phyloP scores from a whole-genome alignment of 2,888 invertebrate genomes.

The Apantesis nais region DNA sequence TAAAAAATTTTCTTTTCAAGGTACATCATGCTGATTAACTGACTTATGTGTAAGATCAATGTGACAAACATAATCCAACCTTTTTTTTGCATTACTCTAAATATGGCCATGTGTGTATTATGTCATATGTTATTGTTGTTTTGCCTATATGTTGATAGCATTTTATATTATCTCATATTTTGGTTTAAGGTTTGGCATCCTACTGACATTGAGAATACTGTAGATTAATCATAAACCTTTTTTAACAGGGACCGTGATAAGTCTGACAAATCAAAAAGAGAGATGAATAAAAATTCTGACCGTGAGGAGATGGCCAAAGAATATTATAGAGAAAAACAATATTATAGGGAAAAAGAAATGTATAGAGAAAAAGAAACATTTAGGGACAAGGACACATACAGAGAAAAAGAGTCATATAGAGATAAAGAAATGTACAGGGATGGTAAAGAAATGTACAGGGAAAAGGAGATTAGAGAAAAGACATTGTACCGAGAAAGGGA shows the following conservation, averaged over 20 bases:
- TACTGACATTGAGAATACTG: conserved; percentile 62
- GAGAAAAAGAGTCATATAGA: conserved; percentile 64
- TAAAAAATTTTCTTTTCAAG: not conserved
- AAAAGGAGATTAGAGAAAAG: conserved; percentile 70
- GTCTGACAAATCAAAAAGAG: conserved; percentile 75
- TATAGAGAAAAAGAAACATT: conserved; percentile 67
- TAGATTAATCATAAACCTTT: conserved; percentile 66
- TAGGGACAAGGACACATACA: conserved; percentile 68
- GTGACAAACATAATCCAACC: not conserved
- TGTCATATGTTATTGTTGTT: not conserved
- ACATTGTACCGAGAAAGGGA: conserved; percentile 73
- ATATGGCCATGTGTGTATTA: not conserved
- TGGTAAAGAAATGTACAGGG: conserved; percentile 58
- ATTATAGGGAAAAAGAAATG: conserved; percentile 68
- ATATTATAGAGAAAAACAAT: conserved; percentile 80
- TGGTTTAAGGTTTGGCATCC: conserved; percentile 66
- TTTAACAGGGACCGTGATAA: conserved; percentile 80
- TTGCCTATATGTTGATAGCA: conserved; percentile 15
- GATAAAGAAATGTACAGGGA: conserved; percentile 65
- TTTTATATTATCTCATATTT: conserved; percentile 53
- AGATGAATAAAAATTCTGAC: conserved; percentile 69
- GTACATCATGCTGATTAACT: no score
- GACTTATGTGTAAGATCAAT: not conserved
- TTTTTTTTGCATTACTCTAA: not conserved
- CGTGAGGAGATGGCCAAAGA: conserved; percentile 80